Percentiles rank a stretch among this genome's conserved stretches.
phyloP scores from a whole-genome alignment of 2,888 invertebrate species.

The Galeruca laticollis region DNA sequence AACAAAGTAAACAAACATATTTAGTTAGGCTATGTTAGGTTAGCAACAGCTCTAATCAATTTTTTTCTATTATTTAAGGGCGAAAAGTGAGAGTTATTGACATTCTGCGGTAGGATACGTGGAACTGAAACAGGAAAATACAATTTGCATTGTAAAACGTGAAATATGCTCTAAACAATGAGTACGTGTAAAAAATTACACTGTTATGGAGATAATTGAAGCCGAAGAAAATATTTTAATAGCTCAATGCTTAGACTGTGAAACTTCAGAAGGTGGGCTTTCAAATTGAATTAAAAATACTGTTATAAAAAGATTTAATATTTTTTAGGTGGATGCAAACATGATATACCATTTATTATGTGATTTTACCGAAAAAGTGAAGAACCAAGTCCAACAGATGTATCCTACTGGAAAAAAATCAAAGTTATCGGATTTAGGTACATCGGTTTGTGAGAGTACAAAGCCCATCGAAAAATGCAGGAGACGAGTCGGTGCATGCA shows the following conservation, averaged over 20 bases:
- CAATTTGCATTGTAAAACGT: not conserved
- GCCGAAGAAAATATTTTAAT: not conserved
- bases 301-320: not conserved
- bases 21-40: conserved; percentile 17
- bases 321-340: conserved; percentile 14
- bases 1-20: too few relatives aligned
- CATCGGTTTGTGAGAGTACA: not conserved
- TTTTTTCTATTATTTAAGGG: not conserved
- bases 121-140: not conserved
- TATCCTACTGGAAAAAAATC: not conserved
- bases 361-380: too few relatives aligned
- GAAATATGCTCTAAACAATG: not conserved
- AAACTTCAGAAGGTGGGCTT: conserved; percentile 3
- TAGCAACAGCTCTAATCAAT: conserved; percentile 6
- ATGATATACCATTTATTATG: conserved; percentile 11
- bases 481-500: too few relatives aligned
- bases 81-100: not conserved
- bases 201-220: not conserved
- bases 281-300: not conserved
- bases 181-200: not conserved
- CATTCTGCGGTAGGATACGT: not conserved
- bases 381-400: conserved; percentile 1
- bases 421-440: not conserved
- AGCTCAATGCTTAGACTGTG: conserved; percentile 13
- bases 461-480: conserved; percentile 14